A percentile compares a stretch with the other conserved stretches of the same genome.
Conservation (phyloP, 92 coral and sea anemone genomes). For the Pocillopora grandis region DNA sequence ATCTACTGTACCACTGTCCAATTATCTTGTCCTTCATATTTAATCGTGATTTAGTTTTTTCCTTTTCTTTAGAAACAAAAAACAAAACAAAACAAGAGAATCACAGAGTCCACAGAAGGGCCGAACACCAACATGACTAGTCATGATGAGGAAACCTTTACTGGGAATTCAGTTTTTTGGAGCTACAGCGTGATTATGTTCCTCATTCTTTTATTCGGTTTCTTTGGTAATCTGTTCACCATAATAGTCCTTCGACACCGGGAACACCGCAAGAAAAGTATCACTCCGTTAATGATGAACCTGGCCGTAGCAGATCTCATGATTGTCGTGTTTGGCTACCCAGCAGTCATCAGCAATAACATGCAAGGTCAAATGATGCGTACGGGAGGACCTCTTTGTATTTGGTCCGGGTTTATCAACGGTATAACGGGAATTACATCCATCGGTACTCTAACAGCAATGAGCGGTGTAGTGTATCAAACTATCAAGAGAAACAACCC, state of each 20-base stretch:
- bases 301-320: slow-evolving; percentile 59
- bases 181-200: slow-evolving; percentile 53
- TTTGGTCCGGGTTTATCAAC: slow-evolving; percentile 59
- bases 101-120: background rate
- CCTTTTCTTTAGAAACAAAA: background rate
- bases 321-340: slow-evolving; percentile 63
- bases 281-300: slow-evolving; percentile 57
- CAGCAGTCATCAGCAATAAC: slow-evolving; percentile 38
- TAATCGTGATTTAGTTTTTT: background rate
- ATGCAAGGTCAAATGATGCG: slow-evolving; percentile 12
- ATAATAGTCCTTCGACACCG: slow-evolving; percentile 45
- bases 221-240: slow-evolving; percentile 55
- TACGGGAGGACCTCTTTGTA: slow-evolving; percentile 31
- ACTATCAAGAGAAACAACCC: slow-evolving; percentile 30
- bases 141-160: background rate
- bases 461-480: slow-evolving; percentile 45
- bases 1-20: too few species aligned
- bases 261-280: slow-evolving; percentile 54
- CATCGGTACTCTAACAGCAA: slow-evolving; percentile 43
- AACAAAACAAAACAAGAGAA: background rate
- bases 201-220: slow-evolving; percentile 40
- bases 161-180: slow-evolving; percentile 12
- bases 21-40: background rate
- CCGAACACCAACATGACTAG: background rate
- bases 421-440: slow-evolving; percentile 52